These are phyloP conservation scores for Lasiurus cinereus DNA, from an alignment of 2,113 vertebrate genomes.

Conservation along the genomic window DNA sequence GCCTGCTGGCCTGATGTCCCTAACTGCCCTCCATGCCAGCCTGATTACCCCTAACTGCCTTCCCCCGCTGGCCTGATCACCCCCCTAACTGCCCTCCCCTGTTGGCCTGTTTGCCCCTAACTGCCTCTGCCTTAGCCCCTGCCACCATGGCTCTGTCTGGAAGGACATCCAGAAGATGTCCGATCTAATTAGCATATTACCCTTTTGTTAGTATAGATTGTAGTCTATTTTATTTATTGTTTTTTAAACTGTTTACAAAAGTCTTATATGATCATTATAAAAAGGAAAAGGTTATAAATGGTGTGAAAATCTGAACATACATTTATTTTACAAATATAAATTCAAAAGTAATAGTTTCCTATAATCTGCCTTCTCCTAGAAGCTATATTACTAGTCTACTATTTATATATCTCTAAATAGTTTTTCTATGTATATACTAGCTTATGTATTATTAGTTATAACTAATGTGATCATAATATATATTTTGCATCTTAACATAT, in stretches of 20 bases:
- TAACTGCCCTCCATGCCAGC: no score
- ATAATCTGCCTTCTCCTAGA: background rate
- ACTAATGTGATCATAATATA: background rate
- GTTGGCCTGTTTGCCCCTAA: no score
- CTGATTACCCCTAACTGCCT: no score
- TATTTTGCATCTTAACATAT: background rate
- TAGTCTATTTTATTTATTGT: background rate
- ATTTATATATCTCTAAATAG: conserved; percentile 3
- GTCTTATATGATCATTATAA: background rate
- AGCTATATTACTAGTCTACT: background rate
- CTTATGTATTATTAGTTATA: background rate
- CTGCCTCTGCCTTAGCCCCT: no score
- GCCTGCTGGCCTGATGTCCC: no score
- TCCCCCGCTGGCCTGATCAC: no score
- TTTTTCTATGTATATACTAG: background rate
- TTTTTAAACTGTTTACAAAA: background rate
- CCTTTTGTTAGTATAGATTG: no score
- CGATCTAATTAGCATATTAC: no score
- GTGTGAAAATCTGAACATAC: background rate
- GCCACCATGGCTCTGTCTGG: no score
- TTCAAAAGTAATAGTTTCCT: background rate
- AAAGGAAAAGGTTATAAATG: conserved; percentile 19
- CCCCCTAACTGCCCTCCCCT: no score
- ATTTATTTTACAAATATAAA: conserved; percentile 10
- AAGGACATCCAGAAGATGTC: no score